Conservation (phyloP, 1,140 invertebrate species). For the Tetragonula clypearis region DNA sequence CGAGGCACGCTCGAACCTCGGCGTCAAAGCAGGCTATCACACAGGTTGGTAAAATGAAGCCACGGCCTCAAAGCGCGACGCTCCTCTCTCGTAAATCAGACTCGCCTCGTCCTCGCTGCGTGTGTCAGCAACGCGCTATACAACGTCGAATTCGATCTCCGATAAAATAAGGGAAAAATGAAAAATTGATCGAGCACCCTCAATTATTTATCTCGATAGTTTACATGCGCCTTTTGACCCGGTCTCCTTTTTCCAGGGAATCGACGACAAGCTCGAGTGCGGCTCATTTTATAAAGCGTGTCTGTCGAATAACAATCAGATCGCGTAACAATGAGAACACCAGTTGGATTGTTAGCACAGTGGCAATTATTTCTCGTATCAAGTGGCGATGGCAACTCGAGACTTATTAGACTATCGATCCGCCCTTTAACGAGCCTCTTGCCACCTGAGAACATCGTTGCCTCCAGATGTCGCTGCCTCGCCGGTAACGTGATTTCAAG, state of each 20-base stretch:
- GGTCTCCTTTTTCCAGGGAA: not conserved
- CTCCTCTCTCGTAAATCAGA: not conserved
- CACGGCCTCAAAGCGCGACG: not conserved
- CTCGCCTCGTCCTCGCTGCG: not conserved
- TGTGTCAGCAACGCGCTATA: not conserved
- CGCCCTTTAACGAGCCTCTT: slow-evolving; percentile 49
- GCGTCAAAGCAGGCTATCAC: not conserved
- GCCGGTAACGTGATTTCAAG: not conserved
- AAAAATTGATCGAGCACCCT: slow-evolving; percentile 2
- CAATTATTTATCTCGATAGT: slow-evolving; percentile 18
- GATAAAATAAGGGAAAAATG: not conserved
- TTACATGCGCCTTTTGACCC: slow-evolving; percentile 36
- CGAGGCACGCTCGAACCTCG: not conserved
- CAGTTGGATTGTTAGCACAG: slow-evolving; percentile 32
- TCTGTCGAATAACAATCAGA: slow-evolving; percentile 43
- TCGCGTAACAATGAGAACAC: slow-evolving; percentile 37
- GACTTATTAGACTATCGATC: slow-evolving; percentile 55
- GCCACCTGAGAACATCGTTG: not conserved
- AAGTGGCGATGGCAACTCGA: slow-evolving; percentile 41
- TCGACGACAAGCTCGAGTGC: not conserved
- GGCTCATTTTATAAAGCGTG: not conserved
- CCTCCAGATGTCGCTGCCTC: not conserved
- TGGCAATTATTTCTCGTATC: slow-evolving; percentile 56
- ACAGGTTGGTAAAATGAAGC: not conserved
- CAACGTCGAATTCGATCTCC: not conserved